Evolutionary conservation across 2,888 invertebrate species (phyloP), one percentile per base, ranked within the genome.

Genomic region (Ophioninae sp.): DNA sequence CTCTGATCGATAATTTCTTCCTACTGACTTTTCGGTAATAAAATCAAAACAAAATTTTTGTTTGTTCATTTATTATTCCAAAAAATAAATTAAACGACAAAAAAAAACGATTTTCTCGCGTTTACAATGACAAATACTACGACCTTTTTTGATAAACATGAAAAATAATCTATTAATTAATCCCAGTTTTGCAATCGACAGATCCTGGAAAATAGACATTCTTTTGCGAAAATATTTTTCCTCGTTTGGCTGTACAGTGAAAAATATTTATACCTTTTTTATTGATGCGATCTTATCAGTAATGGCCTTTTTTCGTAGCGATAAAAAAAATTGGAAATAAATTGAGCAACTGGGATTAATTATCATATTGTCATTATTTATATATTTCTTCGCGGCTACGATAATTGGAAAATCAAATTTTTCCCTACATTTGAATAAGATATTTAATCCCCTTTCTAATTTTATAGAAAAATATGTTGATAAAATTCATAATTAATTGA

Each of bases 1-100:
- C 81, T 85, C 85, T 82, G 81, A 68, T 73, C 77, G 64, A 77
- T 39, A 73, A 65, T 56, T 79, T 81, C 62, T 78, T 79, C 76
- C 68, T 76, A 77, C 72, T 74, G 73, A 64, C 69, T 7, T n/a
- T 59, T 81, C 67, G 61, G 50, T 65, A 70, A 37, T 70, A 59
- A 37, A 5, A 10, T 44, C 61, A 56, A 50, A 70, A 56, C 67
- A 70, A 75, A 50, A 6, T 57, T 62, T 73, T 67, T 30, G n/a
- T 65, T n/a, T 65, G 0, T 17, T 50, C 21, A 59, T 30, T 72
- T 39, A 72, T 50, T 6, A 17, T 17, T 10, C 50, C 17, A 17
- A 50, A 13, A 72, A 39, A 72, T 23, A 20, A 21, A 6, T 39
- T 30, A 7, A 21, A 17, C 30, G 30, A 30, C 30, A 62, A 6